Evolutionary conservation across 2,113 vertebrate species (phyloP).

Genomic region (Jaculus jaculus): DNA sequence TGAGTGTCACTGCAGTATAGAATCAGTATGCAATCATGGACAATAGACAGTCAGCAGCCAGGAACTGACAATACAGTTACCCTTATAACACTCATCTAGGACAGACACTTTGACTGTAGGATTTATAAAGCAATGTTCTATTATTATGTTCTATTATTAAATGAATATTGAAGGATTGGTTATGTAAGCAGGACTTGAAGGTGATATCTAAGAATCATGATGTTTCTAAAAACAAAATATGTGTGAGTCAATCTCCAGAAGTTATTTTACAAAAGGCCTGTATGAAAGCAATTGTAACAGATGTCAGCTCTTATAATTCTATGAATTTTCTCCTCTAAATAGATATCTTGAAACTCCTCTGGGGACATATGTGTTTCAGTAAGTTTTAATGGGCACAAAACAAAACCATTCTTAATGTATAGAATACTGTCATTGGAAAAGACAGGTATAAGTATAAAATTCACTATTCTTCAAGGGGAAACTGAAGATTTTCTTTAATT

Average conservation of each 20-base stretch:
- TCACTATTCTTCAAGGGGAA: slow-evolving; percentile 57
- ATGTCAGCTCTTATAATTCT: slow-evolving; percentile 64
- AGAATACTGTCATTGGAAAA: slow-evolving; percentile 66
- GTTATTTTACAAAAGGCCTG: slow-evolving; percentile 61
- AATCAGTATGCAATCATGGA: neutral
- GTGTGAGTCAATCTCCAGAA: neutral
- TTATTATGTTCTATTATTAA: too few relatives aligned
- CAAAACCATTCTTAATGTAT: slow-evolving; percentile 56
- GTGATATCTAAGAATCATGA: neutral
- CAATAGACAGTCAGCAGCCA: neutral
- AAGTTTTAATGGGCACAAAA: slow-evolving; percentile 61
- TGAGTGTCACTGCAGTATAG: neutral
- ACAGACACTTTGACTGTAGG: neutral
- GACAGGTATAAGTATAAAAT: slow-evolving; percentile 69
- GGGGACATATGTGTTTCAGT: slow-evolving; percentile 56
- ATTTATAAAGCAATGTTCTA: neutral
- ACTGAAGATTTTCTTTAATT: slow-evolving; percentile 77
- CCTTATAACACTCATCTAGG: neutral
- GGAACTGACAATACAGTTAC: too few relatives aligned
- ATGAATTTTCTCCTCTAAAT: slow-evolving; percentile 73
- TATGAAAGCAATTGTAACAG: slow-evolving; percentile 66
- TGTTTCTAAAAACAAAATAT: slow-evolving; percentile 36
- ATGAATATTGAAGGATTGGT: neutral
- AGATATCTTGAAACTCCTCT: slow-evolving; percentile 63
- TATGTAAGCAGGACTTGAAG: neutral